A percentile compares a stretch with the other conserved stretches of the same genome.
Evolutionary conservation across 2,113 vertebrate species (phyloP).

Genomic region (Solea senegalensis): DNA sequence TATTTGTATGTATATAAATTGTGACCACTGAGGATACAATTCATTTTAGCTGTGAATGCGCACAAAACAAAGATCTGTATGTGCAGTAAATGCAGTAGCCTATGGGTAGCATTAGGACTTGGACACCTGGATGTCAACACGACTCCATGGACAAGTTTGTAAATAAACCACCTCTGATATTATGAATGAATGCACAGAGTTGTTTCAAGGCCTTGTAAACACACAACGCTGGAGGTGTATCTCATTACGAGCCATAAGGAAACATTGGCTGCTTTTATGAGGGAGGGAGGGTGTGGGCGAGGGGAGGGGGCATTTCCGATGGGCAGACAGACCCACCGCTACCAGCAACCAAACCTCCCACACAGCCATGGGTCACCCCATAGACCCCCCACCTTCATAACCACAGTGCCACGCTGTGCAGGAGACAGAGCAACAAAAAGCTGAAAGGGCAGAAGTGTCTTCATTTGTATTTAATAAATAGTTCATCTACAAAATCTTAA

Average conservation of each 20-base stretch:
- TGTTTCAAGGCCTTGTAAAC: slow-evolving; percentile 58
- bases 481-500: too few species aligned
- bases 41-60: too few species aligned
- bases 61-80: too few species aligned
- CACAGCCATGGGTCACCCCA: slow-evolving; percentile 66
- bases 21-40: too few species aligned
- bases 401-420: slow-evolving; percentile 26
- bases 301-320: slow-evolving; percentile 60
- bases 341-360: slow-evolving; percentile 67
- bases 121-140: slow-evolving; percentile 30
- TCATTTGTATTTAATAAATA: too few species aligned
- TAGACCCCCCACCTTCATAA: slow-evolving; percentile 50
- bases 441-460: background rate
- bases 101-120: too few species aligned
- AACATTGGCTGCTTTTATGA: slow-evolving; percentile 63
- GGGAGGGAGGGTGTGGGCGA: slow-evolving; percentile 39
- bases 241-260: slow-evolving; percentile 63
- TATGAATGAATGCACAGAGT: slow-evolving; percentile 61
- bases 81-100: too few species aligned
- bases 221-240: slow-evolving; percentile 67
- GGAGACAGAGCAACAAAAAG: slow-evolving; percentile 43
- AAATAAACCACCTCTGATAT: slow-evolving; percentile 38
- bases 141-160: slow-evolving; percentile 19
- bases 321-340: slow-evolving; percentile 55
- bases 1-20: too few species aligned